These are phyloP conservation scores for Halcyon malimbica DNA, from an alignment of 2,113 vertebrate genomes.

Conservation along the genomic window DNA sequence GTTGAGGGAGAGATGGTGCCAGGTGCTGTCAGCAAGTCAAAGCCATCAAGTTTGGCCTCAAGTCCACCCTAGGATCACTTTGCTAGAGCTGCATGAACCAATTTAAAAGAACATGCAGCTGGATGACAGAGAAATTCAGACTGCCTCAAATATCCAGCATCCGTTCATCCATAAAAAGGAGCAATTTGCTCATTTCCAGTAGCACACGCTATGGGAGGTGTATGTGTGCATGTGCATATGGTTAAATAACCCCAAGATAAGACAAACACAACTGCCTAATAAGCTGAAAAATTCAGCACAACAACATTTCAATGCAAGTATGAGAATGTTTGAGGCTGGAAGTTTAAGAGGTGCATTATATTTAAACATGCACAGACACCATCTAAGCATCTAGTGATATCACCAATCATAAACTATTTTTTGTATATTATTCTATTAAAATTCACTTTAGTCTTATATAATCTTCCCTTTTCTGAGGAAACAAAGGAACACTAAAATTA, in stretches of 20 bases:
- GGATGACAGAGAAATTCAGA: neutral
- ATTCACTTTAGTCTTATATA: neutral
- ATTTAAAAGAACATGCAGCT: constrained; percentile 1
- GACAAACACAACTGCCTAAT: neutral
- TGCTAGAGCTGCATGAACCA: neutral
- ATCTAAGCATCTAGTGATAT: neutral
- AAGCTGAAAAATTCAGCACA: neutral
- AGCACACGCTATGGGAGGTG: neutral
- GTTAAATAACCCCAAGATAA: neutral
- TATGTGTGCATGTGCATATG: rapidly evolving
- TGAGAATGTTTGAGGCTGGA: neutral
- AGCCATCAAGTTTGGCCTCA: neutral
- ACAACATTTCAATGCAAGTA: neutral
- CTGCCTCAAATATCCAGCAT: neutral
- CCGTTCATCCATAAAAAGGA: neutral
- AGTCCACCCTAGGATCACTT: neutral
- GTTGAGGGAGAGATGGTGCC: neutral
- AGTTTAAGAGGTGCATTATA: neutral
- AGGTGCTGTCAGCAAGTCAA: neutral
- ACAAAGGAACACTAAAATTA: neutral
- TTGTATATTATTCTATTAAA: neutral
- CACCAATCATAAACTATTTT: neutral
- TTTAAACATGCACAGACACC: neutral
- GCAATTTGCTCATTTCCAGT: neutral
- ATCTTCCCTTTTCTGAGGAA: neutral